Evolutionary conservation across 2,797 vertebrate species (phyloP).

Genomic region (Xenopus petersii): DNA sequence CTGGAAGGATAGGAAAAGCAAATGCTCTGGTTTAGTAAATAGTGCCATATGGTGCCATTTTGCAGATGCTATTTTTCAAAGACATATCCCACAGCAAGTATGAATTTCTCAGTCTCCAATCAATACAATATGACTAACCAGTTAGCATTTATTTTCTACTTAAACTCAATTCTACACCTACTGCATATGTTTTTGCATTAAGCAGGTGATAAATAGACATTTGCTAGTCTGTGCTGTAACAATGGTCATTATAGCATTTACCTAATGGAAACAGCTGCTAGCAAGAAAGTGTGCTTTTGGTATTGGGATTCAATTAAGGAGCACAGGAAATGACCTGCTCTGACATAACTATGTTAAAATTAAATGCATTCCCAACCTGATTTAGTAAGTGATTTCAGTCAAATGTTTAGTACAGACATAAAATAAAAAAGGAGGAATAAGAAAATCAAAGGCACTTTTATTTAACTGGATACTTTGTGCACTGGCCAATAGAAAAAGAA

Average conservation of each 20-base stretch:
- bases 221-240: constrained; percentile 35
- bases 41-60: constrained; percentile 49
- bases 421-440: background rate
- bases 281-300: constrained; percentile 38
- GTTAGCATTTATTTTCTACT: constrained; percentile 33
- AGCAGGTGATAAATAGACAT: constrained; percentile 46
- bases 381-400: constrained; percentile 32
- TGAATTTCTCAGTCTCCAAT: constrained; percentile 32
- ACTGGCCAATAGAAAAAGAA: constrained; percentile 36
- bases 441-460: constrained; percentile 34
- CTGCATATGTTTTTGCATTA: constrained; percentile 28
- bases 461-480: constrained; percentile 25
- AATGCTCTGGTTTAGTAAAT: constrained; percentile 37
- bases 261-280: constrained; percentile 46
- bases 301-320: constrained; percentile 44
- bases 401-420: constrained; percentile 22
- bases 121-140: constrained; percentile 41
- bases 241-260: constrained; percentile 45
- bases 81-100: constrained; percentile 35
- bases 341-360: constrained; percentile 44
- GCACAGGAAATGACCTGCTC: constrained; percentile 38
- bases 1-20: constrained; percentile 30
- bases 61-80: constrained; percentile 46
- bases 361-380: constrained; percentile 33
- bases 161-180: constrained; percentile 44